phyloP scores from a whole-genome alignment of 2,797 vertebrate genomes.

The Cyprinodon diabolis region DNA sequence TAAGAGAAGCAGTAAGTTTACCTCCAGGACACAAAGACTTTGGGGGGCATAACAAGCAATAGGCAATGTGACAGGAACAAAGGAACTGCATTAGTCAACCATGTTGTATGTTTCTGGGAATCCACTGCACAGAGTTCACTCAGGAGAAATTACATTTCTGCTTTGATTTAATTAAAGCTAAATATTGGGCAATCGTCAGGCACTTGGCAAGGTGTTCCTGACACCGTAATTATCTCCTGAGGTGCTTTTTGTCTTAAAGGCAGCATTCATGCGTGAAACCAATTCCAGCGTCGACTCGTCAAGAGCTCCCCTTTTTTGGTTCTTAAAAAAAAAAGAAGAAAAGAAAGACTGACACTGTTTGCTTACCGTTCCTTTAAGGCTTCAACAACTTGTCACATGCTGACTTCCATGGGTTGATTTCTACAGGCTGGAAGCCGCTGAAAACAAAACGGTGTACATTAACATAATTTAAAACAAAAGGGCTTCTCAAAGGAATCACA shows the following conservation, averaged over 20 bases:
- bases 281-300: conserved; percentile 79
- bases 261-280: conserved; percentile 84
- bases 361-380: conserved; percentile 64
- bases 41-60: conserved; percentile 59
- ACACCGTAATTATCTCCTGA: conserved; percentile 87
- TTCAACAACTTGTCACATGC: conserved; percentile 53
- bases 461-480: conserved; percentile 5
- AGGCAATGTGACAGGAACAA: conserved; percentile 68
- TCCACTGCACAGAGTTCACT: conserved; percentile 76
- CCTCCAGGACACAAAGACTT: conserved; percentile 52
- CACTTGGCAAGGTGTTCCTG: conserved; percentile 80
- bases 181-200: conserved; percentile 85
- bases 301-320: conserved; percentile 58
- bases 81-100: conserved; percentile 72
- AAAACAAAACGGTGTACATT: conserved; percentile 48
- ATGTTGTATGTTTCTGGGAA: conserved; percentile 78
- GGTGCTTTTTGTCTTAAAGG: conserved; percentile 87
- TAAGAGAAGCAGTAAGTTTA: conserved; percentile 44
- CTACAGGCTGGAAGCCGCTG: conserved; percentile 26
- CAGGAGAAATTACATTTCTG: conserved; percentile 85
- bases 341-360: conserved; percentile 57
- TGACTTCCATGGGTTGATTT: conserved; percentile 24
- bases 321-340: conserved; percentile 19
- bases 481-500: neutral
- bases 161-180: conserved; percentile 89